A percentile compares a stretch with the other conserved stretches of the same genome.
Conservation (phyloP, 2,113 vertebrate genomes). For the Formicarius rufipectus region DNA sequence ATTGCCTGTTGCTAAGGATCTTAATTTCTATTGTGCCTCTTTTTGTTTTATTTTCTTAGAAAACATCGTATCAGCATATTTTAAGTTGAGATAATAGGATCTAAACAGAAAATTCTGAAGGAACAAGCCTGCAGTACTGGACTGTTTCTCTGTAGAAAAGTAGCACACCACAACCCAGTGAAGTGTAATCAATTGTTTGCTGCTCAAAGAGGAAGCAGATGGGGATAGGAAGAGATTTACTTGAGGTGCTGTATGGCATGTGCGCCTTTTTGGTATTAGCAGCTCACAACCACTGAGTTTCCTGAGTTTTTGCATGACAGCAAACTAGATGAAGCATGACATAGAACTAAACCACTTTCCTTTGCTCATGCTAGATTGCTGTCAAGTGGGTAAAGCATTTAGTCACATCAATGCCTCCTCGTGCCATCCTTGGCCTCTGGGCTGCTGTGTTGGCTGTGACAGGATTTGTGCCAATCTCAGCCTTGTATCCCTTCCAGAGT, state of each 20-base stretch:
- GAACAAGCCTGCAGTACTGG: not conserved
- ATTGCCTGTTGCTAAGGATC: accelerated
- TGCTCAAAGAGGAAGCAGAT: not conserved
- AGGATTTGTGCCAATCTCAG: not conserved
- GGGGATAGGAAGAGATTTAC: not conserved
- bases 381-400: not conserved
- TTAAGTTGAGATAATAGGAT: not conserved
- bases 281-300: not conserved
- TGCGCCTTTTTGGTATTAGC: not conserved
- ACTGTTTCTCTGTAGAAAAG: not conserved
- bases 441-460: not conserved
- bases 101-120: not conserved
- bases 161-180: not conserved
- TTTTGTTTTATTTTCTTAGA: not conserved
- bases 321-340: not conserved
- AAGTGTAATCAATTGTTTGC: not conserved
- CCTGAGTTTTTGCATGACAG: not conserved
- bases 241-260: accelerated
- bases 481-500: not conserved
- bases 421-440: not conserved
- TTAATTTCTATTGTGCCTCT: not conserved
- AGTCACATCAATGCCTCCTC: not conserved
- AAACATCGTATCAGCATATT: not conserved
- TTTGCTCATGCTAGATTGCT: not conserved
- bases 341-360: not conserved